phyloP scores from a whole-genome alignment of 2,888 invertebrate genomes.

The Agrotis clavis region DNA sequence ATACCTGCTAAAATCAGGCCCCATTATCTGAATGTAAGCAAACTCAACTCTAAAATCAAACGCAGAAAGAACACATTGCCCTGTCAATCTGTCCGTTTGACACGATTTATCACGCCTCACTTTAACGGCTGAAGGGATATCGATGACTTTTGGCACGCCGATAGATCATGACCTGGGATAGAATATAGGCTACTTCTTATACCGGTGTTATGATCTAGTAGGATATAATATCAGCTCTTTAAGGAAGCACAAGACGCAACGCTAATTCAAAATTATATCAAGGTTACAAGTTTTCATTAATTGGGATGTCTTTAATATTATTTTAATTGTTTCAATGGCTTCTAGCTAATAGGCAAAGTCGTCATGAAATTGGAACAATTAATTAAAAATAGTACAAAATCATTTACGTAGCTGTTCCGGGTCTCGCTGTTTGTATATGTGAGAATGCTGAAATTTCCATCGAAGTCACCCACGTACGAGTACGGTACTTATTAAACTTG shows the following conservation, averaged over 20 bases:
- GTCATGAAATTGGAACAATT: not conserved
- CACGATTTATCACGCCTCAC: too few species aligned
- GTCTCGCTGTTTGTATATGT: too few species aligned
- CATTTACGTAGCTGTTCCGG: too few species aligned
- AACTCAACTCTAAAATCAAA: not conserved
- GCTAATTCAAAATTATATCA: not conserved
- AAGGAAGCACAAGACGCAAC: not conserved
- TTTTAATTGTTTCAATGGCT: not conserved
- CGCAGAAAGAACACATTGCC: not conserved
- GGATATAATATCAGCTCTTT: too few species aligned
- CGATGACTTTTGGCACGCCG: not conserved
- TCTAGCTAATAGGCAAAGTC: not conserved
- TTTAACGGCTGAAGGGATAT: not conserved
- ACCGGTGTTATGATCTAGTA: too few species aligned
- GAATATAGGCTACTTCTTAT: too few species aligned
- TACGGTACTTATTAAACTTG: too few species aligned
- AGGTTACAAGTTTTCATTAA: not conserved
- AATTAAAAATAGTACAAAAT: too few species aligned
- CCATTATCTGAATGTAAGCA: too few species aligned
- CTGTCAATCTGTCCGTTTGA: too few species aligned
- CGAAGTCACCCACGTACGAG: too few species aligned
- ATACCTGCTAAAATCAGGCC: not conserved
- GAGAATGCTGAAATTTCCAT: too few species aligned
- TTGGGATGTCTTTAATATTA: not conserved
- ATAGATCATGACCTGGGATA: not conserved